These are phyloP conservation scores for Heliconius cydno DNA, from an alignment of 2,888 invertebrate genomes.

Conservation along the genomic window DNA sequence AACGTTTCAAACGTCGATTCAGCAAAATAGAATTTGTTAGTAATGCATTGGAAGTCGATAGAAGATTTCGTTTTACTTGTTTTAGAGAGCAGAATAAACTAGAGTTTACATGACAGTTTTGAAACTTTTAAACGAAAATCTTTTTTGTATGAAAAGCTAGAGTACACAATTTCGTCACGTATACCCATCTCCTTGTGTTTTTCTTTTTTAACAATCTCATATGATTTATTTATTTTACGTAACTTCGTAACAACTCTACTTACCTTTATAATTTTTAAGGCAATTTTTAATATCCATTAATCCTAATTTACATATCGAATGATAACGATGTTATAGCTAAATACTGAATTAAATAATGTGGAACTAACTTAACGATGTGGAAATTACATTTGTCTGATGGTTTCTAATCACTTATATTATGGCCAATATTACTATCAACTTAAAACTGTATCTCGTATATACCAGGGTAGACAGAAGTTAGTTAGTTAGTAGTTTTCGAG, in stretches of 20 bases:
- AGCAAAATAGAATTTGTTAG: constrained; percentile 35
- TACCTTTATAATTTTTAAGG: background rate
- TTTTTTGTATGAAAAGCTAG: constrained; percentile 6
- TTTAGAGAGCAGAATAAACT: constrained; percentile 9
- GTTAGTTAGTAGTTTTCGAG: no score
- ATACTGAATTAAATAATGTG: background rate
- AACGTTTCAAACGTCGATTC: constrained; percentile 33
- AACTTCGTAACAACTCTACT: background rate
- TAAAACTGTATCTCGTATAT: no score
- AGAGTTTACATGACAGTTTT: background rate
- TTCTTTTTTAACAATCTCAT: constrained; percentile 12
- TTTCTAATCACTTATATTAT: constrained; percentile 30
- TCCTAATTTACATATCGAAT: constrained; percentile 18
- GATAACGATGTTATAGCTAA: background rate
- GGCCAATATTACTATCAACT: constrained; percentile 3
- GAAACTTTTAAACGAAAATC: constrained; percentile 14
- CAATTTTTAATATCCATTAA: no score
- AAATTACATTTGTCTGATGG: no score
- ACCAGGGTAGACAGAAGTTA: no score
- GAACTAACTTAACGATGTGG: no score
- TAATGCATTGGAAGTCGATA: constrained; percentile 32
- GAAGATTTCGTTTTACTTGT: constrained; percentile 15
- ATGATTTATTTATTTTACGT: background rate
- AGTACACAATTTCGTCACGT: constrained; percentile 6
- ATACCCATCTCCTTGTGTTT: background rate